Evolutionary conservation across 2,113 vertebrate species (phyloP), one percentile per base, ranked within the genome.

Genomic region (Chelonoidis abingdonii): DNA sequence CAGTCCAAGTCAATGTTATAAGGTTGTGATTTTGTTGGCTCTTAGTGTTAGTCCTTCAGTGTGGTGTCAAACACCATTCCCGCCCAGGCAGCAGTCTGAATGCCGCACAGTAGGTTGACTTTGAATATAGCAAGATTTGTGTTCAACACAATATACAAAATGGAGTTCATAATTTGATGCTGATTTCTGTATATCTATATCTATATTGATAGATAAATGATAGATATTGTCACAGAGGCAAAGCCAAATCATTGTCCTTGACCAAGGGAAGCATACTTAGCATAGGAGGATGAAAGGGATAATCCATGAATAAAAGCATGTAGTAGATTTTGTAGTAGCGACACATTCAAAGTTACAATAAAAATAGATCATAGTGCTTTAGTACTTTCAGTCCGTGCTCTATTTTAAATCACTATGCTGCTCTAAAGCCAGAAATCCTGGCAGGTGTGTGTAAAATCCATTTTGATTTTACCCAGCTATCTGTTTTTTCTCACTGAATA

Each of bases 401-500:
- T 75, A 96, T 87, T 86, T 97, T 10, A 90, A 89, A 93, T 94
- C 86, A 59, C 72, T 90, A 82, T 86, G 53, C 86, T 95, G 83
- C 90, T 92, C 94, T 90, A 95, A 95, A 93, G 87, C 82, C 83
- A 96, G 88, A 95, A 96, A 94, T 96, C 83, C 83, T 93, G 84
- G 86, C 92, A 97, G 93, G 83, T 89, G 84, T 96, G 88, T 59
- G 81, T 90, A 84, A 88, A 96, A 93, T 92, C 87, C 87, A 95
- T 98, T 97, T 96, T 89, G 88, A 93, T 97, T 95, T 91, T 92
- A 78, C 83, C 94, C 83, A 93, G 90, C 91, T 95, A 87, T 97
- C 93, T 90, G 89, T 44, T 97, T 81, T 97, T 97, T 98, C 87
- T 97, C 81, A 96, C 76, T 96, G 93, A 65, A 91, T 90, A 95